These are phyloP conservation scores for Melanotaenia parkinsoni DNA, from an alignment of 2,797 vertebrate species.

Conservation along the genomic window DNA sequence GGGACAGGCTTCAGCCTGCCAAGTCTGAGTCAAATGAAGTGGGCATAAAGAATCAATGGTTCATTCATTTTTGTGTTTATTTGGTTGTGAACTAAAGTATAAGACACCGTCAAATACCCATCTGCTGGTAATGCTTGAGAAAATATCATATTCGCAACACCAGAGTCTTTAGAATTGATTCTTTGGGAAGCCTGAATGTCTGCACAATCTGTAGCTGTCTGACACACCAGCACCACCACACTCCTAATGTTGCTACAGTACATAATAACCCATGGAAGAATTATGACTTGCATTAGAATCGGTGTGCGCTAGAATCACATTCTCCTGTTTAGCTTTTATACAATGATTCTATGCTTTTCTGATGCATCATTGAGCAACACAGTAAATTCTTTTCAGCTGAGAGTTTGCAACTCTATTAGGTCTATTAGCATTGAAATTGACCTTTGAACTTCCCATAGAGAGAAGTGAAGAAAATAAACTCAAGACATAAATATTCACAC, in stretches of 20 bases:
- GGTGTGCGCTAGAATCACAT: conserved; percentile 3
- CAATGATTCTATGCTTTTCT: neutral
- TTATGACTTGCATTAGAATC: conserved; percentile 14
- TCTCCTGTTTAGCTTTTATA: conserved; percentile 6
- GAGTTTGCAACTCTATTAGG: neutral
- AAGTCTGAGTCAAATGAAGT: neutral
- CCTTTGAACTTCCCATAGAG: conserved; percentile 8
- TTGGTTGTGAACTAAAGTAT: neutral
- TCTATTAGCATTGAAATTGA: neutral
- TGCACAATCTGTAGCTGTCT: neutral
- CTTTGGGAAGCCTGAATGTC: neutral
- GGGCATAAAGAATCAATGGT: neutral
- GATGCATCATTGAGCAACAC: conserved; percentile 38
- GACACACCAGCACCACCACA: neutral
- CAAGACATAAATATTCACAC: conserved; percentile 6
- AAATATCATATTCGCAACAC: neutral
- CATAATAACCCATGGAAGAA: conserved; percentile 13
- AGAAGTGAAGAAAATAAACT: neutral
- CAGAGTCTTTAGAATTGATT: neutral
- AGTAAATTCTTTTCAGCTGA: conserved; percentile 15
- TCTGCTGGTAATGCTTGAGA: neutral
- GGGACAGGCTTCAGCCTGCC: neutral
- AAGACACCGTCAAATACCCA: neutral
- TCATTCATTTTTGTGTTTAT: conserved; percentile 9
- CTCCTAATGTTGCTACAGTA: neutral